Conservation (phyloP, 1,140 invertebrate species). For the Semibalanus balanoides region DNA sequence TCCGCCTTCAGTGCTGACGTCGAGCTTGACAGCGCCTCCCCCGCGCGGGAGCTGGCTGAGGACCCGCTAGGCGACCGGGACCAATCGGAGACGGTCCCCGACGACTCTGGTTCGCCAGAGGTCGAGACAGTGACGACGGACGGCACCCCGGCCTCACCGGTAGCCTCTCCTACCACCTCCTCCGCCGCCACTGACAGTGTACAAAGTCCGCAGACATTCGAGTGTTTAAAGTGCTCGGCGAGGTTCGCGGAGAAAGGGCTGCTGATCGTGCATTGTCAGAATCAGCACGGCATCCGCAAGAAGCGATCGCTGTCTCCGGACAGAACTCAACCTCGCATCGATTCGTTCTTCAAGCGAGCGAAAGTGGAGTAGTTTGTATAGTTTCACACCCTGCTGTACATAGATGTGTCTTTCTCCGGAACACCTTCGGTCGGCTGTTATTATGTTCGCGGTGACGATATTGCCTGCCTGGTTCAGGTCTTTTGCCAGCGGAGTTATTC, state of each 20-base stretch:
- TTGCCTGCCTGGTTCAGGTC: too few relatives aligned
- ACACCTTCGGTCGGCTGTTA: not conserved
- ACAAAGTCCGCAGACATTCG: not conserved
- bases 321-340: not conserved
- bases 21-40: too few relatives aligned
- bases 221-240: not conserved
- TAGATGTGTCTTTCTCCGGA: not conserved
- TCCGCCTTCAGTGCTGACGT: too few relatives aligned
- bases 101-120: not conserved
- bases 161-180: too few relatives aligned
- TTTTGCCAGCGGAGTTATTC: too few relatives aligned
- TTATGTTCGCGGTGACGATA: not conserved
- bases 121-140: too few relatives aligned
- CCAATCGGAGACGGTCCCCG: too few relatives aligned
- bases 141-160: too few relatives aligned
- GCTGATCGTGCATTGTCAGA: not conserved
- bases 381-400: not conserved
- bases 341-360: not conserved
- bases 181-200: not conserved
- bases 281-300: not conserved
- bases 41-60: not conserved
- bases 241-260: not conserved
- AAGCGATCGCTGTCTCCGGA: not conserved
- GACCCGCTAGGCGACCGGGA: not conserved
- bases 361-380: not conserved